Percentiles rank a stretch among this genome's conserved stretches.
These are phyloP conservation scores for Tachycineta bicolor DNA, from an alignment of 2,113 vertebrate species.

Conservation along the genomic window DNA sequence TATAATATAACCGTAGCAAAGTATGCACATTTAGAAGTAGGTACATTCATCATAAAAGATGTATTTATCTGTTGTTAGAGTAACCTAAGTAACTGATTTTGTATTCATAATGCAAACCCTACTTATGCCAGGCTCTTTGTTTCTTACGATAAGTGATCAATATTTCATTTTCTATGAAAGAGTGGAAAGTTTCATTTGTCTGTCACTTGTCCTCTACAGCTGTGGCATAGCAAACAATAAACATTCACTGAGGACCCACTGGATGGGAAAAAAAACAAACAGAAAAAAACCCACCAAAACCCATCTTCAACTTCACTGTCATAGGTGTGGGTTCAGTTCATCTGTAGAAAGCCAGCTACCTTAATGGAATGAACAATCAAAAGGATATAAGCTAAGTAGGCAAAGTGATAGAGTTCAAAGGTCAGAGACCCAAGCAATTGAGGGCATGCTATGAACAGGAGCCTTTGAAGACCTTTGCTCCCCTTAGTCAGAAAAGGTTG, in stretches of 20 bases:
- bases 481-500: slow-evolving; percentile 65
- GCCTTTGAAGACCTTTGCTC: slow-evolving; percentile 77
- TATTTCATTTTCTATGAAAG: slow-evolving; percentile 92
- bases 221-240: slow-evolving; percentile 56
- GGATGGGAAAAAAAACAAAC: not conserved
- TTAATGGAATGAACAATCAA: slow-evolving; percentile 75
- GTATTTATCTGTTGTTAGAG: slow-evolving; percentile 6
- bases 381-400: slow-evolving; percentile 61
- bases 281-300: not conserved
- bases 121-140: slow-evolving; percentile 78
- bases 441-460: slow-evolving; percentile 67
- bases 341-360: slow-evolving; percentile 14
- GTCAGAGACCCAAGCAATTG: slow-evolving; percentile 53
- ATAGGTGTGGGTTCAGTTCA: not conserved
- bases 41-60: slow-evolving; percentile 49
- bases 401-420: slow-evolving; percentile 43
- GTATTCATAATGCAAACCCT: slow-evolving; percentile 61
- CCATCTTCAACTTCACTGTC: not conserved
- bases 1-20: not conserved
- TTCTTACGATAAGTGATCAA: slow-evolving; percentile 89
- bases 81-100: slow-evolving; percentile 48
- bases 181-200: slow-evolving; percentile 74
- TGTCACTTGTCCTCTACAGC: slow-evolving; percentile 62
- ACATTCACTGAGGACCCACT: not conserved
- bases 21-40: slow-evolving; percentile 12